Percentiles rank a stretch among this genome's conserved stretches.
These are phyloP conservation scores for Gryllus bimaculatus DNA, from an alignment of 1,140 invertebrate genomes.

Conservation along the genomic window DNA sequence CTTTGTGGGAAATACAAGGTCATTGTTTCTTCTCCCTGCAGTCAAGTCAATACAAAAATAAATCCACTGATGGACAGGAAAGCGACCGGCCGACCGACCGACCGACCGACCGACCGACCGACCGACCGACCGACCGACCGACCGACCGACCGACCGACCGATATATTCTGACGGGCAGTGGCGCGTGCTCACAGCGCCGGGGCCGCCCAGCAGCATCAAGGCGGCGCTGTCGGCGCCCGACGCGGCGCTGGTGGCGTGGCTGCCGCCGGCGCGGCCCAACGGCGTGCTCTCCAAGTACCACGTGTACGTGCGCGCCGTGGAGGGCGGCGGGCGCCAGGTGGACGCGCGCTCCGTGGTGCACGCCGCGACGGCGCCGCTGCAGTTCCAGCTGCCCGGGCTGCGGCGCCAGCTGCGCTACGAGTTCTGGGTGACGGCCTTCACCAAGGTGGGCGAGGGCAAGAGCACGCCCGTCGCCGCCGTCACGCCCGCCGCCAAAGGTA, in stretches of 20 bases:
- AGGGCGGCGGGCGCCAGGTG: constrained; percentile 7
- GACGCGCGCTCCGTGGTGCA: constrained; percentile 27
- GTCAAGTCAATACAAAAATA: too few species aligned
- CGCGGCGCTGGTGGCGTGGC: constrained; percentile 38
- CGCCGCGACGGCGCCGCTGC: constrained; percentile 26
- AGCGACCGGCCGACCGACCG: too few species aligned
- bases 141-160: too few species aligned
- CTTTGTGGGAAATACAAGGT: too few species aligned
- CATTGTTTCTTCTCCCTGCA: too few species aligned
- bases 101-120: too few species aligned
- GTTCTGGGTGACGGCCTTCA: constrained; percentile 38
- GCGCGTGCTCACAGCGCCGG: constrained; percentile 34
- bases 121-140: too few species aligned
- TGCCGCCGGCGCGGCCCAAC: constrained; percentile 38
- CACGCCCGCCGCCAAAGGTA: constrained; percentile 8
- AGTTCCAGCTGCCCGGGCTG: constrained; percentile 34
- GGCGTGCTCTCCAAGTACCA: constrained; percentile 40
- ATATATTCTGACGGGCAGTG: too few species aligned
- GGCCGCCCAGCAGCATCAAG: constrained; percentile 39
- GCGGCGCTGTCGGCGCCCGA: constrained; percentile 33
- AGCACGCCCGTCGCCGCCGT: constrained; percentile 23
- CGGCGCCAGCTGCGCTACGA: constrained; percentile 35
- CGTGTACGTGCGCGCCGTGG: constrained; percentile 15
- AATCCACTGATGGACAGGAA: too few species aligned
- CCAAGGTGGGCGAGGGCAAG: constrained; percentile 31